A percentile compares a stretch with the other conserved stretches of the same genome.
Evolutionary conservation across 2,113 vertebrate genomes (phyloP).

Genomic region (Dicaeum eximium): DNA sequence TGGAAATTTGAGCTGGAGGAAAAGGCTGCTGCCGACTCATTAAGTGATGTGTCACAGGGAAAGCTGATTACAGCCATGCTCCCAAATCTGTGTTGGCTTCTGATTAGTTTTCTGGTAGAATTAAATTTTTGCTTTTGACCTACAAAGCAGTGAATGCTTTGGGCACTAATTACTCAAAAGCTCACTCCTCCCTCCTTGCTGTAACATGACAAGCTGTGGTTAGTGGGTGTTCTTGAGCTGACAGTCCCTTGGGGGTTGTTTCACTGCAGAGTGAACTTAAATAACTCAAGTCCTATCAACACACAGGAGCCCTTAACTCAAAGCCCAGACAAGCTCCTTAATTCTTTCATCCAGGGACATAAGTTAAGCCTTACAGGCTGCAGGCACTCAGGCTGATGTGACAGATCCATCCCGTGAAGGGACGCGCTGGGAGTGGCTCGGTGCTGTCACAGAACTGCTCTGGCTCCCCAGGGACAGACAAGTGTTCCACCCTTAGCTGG

Average conservation of each 20-base stretch:
- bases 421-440: rapidly evolving
- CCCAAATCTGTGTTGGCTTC: slow-evolving; percentile 10
- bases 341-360: neutral
- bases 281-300: slow-evolving; percentile 50
- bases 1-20: neutral
- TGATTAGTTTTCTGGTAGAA: slow-evolving; percentile 47
- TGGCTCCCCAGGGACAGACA: neutral
- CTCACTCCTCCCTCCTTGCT: neutral
- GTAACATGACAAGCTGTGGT: slow-evolving; percentile 29
- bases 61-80: neutral
- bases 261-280: slow-evolving; percentile 34
- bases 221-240: slow-evolving; percentile 41
- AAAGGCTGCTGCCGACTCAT: neutral
- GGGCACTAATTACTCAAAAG: slow-evolving; percentile 62
- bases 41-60: slow-evolving; percentile 10
- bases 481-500: neutral
- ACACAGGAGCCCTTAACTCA: slow-evolving; percentile 10
- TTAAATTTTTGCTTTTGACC: slow-evolving; percentile 56
- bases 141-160: slow-evolving; percentile 52
- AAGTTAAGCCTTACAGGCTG: neutral
- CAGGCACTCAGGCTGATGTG: neutral
- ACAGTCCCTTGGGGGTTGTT: slow-evolving; percentile 43
- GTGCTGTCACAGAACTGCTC: neutral
- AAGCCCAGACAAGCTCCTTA: slow-evolving; percentile 17
- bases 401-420: neutral